phyloP scores from a whole-genome alignment of 2,888 invertebrate species.

The Invenusta paracnida region DNA sequence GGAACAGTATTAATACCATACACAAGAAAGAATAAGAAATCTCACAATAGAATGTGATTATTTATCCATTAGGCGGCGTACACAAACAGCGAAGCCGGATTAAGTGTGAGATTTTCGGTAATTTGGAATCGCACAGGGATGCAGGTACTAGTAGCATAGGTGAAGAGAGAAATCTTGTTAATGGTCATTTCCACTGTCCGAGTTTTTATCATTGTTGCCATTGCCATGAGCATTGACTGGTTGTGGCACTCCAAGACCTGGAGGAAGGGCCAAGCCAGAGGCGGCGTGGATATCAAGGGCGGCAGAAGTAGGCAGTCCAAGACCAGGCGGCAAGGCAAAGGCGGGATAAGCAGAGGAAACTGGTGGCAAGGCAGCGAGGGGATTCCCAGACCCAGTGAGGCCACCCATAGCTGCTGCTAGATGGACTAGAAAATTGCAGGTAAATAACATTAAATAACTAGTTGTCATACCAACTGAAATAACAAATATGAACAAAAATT shows the following conservation, averaged over 20 bases:
- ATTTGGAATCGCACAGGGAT: no score
- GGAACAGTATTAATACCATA: background rate
- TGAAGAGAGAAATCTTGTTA: background rate
- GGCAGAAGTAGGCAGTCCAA: background rate
- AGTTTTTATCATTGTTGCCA: background rate
- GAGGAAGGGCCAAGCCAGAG: background rate
- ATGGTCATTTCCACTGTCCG: conserved; percentile 13
- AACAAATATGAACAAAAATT: no score
- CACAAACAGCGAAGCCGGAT: no score
- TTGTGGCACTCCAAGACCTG: background rate
- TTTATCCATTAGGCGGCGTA: no score
- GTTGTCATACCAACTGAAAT: no score
- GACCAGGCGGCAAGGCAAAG: background rate
- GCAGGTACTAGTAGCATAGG: background rate
- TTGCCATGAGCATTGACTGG: background rate
- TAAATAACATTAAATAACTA: no score
- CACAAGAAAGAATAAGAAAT: no score
- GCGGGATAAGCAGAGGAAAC: conserved; percentile 12
- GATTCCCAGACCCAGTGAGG: conserved; percentile 16
- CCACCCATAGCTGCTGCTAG: conserved; percentile 7
- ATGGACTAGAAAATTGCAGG: background rate
- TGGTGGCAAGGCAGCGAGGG: background rate
- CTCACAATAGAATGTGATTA: no score
- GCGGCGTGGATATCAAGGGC: background rate
- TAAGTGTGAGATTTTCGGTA: no score